Conservation (phyloP, 1,140 invertebrate species). For the Pemphigus obesinymphae region DNA sequence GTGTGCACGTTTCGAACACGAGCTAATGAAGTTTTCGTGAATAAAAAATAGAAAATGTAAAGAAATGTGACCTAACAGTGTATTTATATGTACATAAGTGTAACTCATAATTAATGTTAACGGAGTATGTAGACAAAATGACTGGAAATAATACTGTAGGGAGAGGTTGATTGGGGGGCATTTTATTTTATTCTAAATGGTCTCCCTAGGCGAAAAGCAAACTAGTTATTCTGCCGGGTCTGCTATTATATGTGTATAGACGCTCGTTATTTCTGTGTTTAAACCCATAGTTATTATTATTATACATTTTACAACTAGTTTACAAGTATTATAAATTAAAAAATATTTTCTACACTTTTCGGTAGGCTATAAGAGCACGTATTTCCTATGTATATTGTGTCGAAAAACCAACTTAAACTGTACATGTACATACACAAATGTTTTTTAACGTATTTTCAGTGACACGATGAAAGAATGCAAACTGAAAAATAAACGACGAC, state of each 20-base stretch:
- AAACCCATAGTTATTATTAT: conserved; percentile 29
- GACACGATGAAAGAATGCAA: neutral
- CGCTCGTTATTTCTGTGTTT: neutral
- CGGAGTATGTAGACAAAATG: conserved; percentile 20
- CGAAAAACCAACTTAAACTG: neutral
- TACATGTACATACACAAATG: too few species aligned
- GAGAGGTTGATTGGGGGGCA: too few species aligned
- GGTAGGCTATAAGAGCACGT: neutral
- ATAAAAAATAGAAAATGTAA: too few species aligned
- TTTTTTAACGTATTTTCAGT: neutral
- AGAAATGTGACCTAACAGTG: neutral
- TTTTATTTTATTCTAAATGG: neutral
- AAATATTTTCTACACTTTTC: neutral
- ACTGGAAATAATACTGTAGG: neutral
- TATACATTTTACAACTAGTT: conserved; percentile 24
- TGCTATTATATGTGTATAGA: too few species aligned
- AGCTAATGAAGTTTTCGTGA: neutral
- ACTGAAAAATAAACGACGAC: neutral
- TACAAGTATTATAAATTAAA: conserved; percentile 7
- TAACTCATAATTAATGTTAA: too few species aligned
- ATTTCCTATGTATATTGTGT: neutral
- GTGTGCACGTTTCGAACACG: neutral
- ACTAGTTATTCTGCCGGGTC: conserved; percentile 1
- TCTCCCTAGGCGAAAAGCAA: conserved; percentile 11
- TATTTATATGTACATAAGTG: neutral